A percentile compares a stretch with the other conserved stretches of the same genome.
These are phyloP conservation scores for Catocala fraxini DNA, from an alignment of 2,888 invertebrate genomes.

Conservation along the genomic window DNA sequence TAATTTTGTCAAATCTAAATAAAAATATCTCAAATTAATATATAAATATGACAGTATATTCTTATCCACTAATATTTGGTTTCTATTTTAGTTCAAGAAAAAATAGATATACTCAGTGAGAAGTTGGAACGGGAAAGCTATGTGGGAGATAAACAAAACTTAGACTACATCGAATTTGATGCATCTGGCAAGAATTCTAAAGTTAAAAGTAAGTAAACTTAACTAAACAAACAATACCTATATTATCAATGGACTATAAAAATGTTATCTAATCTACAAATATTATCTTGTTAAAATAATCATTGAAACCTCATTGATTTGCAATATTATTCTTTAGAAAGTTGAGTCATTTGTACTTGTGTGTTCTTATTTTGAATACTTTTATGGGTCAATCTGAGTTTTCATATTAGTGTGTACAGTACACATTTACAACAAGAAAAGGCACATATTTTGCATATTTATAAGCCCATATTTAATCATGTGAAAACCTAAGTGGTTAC, in stretches of 20 bases:
- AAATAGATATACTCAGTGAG: constrained; percentile 94
- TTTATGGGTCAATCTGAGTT: too few species aligned
- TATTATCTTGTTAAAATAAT: constrained; percentile 1
- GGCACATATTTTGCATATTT: too few species aligned
- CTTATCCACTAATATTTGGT: background rate
- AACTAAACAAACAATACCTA: constrained; percentile 1
- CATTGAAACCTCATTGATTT: background rate
- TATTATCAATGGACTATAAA: background rate
- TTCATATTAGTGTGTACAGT: too few species aligned
- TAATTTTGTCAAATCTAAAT: too few species aligned
- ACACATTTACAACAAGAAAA: too few species aligned
- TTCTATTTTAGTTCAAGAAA: constrained; percentile 92
- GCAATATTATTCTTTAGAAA: background rate
- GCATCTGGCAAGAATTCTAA: constrained; percentile 85
- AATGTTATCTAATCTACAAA: constrained; percentile 9
- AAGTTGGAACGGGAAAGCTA: constrained; percentile 92
- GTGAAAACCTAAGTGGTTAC: too few species aligned
- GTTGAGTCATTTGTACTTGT: background rate
- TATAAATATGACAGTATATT: too few species aligned
- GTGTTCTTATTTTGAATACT: too few species aligned
- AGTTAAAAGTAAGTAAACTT: constrained; percentile 89
- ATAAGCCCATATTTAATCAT: too few species aligned
- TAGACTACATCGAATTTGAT: constrained; percentile 88
- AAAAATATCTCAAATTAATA: too few species aligned
- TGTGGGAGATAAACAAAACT: constrained; percentile 87